These are phyloP conservation scores for Gymnobelideus leadbeateri DNA, from an alignment of 2,113 vertebrate species.

Conservation along the genomic window DNA sequence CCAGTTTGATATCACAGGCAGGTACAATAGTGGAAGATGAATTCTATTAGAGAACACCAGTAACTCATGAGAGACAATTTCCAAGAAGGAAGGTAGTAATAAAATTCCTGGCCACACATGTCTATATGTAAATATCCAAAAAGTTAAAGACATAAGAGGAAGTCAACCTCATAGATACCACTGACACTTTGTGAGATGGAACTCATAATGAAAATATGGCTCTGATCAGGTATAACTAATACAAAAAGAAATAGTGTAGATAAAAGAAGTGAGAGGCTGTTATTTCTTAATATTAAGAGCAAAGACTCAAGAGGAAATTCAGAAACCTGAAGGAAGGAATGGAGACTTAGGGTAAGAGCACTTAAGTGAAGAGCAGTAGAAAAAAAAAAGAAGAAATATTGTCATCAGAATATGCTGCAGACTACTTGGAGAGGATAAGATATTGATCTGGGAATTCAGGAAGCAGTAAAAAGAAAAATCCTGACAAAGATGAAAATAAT, in stretches of 20 bases:
- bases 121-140: not conserved
- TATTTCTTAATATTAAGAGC: not conserved
- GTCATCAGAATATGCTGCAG: not conserved
- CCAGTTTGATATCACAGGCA: not conserved
- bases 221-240: not conserved
- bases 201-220: not conserved
- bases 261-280: not conserved
- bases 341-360: not conserved
- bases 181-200: not conserved
- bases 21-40: not conserved
- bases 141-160: not conserved
- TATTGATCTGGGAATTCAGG: not conserved
- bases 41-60: not conserved
- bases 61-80: not conserved
- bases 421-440: not conserved
- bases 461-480: not conserved
- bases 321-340: not conserved
- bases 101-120: not conserved
- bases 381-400: not conserved
- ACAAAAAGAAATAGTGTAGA: not conserved
- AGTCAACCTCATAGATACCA: not conserved
- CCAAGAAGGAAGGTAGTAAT: not conserved
- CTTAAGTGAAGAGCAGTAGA: not conserved
- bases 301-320: not conserved
- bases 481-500: not conserved